A percentile compares a stretch with the other conserved stretches of the same genome.
phyloP scores from a whole-genome alignment of 2,888 invertebrate species.

The Cyaniris semiargus region DNA sequence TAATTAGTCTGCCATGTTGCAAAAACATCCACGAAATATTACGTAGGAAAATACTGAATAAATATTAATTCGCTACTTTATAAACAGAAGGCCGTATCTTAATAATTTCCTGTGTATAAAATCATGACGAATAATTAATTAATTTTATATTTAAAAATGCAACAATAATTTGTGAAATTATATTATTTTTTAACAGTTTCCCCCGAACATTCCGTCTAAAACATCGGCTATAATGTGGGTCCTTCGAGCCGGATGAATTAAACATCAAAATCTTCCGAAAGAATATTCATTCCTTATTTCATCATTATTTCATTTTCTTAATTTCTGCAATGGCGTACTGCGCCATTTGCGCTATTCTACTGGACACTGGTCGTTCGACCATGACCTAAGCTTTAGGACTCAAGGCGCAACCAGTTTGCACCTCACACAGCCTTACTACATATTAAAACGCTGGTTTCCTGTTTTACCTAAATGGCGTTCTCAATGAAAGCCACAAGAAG shows the following conservation, averaged over 20 bases:
- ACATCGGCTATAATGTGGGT: background rate
- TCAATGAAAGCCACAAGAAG: background rate
- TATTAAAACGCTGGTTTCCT: constrained; percentile 14
- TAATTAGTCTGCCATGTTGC: background rate
- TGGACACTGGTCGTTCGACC: constrained; percentile 46
- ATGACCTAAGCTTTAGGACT: constrained; percentile 46
- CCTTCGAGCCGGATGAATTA: background rate
- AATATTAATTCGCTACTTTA: constrained; percentile 10
- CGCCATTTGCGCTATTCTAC: constrained; percentile 39
- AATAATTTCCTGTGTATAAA: constrained; percentile 12
- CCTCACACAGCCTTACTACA: constrained; percentile 18
- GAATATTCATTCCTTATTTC: background rate
- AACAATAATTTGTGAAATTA: background rate
- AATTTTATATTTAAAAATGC: background rate
- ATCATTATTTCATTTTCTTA: background rate
- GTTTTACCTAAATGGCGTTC: background rate
- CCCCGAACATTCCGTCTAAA: background rate
- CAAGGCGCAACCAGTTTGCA: constrained; percentile 37
- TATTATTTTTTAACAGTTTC: background rate
- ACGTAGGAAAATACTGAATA: background rate
- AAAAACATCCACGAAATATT: background rate
- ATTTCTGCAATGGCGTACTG: background rate
- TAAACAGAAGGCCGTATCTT: background rate
- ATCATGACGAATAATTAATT: background rate
- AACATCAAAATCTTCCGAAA: too few species aligned